Conservation (phyloP, 2,113 vertebrate species). For the Sphyrna mokarran region DNA sequence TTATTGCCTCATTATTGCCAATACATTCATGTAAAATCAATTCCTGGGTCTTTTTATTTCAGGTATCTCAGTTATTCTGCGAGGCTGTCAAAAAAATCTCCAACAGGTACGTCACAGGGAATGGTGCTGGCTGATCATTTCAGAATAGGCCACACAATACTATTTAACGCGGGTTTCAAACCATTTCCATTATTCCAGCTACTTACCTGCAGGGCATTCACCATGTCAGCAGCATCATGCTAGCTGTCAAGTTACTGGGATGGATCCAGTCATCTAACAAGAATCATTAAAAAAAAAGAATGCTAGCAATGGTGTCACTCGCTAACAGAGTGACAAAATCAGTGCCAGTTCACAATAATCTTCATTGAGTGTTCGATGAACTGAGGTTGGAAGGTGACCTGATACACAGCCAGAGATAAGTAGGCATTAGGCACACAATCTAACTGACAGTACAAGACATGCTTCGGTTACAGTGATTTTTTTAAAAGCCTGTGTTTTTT, state of each 20-base stretch:
- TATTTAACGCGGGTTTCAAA: neutral
- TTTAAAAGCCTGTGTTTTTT: neutral
- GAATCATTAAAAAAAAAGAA: neutral
- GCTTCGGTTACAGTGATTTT: neutral
- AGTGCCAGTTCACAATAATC: constrained; percentile 21
- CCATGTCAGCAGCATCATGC: neutral
- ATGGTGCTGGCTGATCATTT: neutral
- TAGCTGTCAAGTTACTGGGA: constrained; percentile 2
- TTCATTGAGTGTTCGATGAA: neutral
- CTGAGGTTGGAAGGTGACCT: neutral
- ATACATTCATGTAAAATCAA: neutral
- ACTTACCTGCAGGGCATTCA: neutral
- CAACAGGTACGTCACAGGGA: neutral
- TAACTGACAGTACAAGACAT: neutral
- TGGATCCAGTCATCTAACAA: neutral
- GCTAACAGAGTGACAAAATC: neutral
- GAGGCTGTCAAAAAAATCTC: neutral
- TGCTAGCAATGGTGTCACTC: neutral
- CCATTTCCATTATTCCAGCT: neutral
- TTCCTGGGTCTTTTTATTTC: neutral
- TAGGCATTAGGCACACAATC: neutral
- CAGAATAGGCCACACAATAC: neutral
- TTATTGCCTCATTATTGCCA: neutral
- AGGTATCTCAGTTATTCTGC: neutral
- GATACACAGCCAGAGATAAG: neutral